Conservation (phyloP, 2,888 invertebrate genomes). For the Mythimna loreyi region DNA sequence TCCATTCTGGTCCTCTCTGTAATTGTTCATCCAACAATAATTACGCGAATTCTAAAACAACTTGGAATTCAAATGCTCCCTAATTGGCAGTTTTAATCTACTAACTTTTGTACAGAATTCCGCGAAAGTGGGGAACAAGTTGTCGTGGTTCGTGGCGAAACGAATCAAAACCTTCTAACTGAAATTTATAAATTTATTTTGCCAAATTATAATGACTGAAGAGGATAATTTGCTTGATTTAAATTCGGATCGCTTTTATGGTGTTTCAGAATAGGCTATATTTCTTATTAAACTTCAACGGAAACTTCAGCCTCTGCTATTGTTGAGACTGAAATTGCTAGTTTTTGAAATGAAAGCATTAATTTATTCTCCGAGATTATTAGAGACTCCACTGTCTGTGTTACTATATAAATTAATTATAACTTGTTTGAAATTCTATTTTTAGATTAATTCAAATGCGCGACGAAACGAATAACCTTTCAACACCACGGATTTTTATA, state of each 20-base stretch:
- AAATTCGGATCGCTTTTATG: constrained; percentile 74
- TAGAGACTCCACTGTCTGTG: constrained; percentile 1
- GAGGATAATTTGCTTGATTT: constrained; percentile 81
- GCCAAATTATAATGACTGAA: constrained; percentile 80
- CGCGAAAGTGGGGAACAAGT: constrained; percentile 87
- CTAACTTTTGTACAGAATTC: constrained; percentile 89
- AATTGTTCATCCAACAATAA: constrained; percentile 88
- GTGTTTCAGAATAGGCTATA: constrained; percentile 67
- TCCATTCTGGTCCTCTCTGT: constrained; percentile 77
- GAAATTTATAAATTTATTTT: constrained; percentile 86
- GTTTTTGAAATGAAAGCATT: constrained; percentile 44
- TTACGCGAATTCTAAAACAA: constrained; percentile 89
- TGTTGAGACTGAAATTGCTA: constrained; percentile 49
- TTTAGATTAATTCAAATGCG: not conserved
- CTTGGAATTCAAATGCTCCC: constrained; percentile 89
- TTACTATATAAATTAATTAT: constrained; percentile 1
- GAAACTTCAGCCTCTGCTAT: constrained; percentile 27
- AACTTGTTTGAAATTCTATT: not conserved
- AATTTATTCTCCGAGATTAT: constrained; percentile 28
- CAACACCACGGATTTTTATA: too few relatives aligned
- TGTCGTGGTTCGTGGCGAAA: constrained; percentile 86
- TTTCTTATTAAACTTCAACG: constrained; percentile 65
- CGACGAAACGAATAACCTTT: not conserved
- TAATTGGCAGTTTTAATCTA: constrained; percentile 91
- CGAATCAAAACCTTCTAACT: constrained; percentile 86